Conservation (phyloP, 2,888 invertebrate species). For the Melangyna quadrimaculata region DNA sequence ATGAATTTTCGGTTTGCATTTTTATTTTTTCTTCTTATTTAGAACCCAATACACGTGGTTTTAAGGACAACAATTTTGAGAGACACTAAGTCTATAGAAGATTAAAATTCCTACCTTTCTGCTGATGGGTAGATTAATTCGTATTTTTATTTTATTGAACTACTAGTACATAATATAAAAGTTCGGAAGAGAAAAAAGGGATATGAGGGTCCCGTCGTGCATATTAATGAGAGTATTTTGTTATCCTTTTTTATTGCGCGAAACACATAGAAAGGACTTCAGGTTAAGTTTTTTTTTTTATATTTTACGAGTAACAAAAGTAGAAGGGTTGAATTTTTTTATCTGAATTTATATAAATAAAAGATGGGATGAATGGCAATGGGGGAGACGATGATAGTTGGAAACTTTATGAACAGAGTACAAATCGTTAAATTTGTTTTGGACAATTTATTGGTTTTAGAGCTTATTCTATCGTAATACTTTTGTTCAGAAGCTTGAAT, state of each 20-base stretch:
- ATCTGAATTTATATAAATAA: not conserved
- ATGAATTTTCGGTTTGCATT: not conserved
- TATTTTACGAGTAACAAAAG: not conserved
- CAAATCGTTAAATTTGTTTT: not conserved
- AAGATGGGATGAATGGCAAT: not conserved
- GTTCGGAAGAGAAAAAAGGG: not conserved
- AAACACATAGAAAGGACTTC: not conserved
- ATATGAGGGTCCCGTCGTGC: not conserved
- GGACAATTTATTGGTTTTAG: not conserved
- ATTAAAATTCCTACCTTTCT: conserved; percentile 12
- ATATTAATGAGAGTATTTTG: conserved; percentile 24
- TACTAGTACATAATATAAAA: conserved; percentile 1
- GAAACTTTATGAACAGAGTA: not conserved
- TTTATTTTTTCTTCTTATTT: not conserved
- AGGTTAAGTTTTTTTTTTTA: not conserved
- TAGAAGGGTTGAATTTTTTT: conserved; percentile 2
- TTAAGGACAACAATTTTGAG: conserved; percentile 6
- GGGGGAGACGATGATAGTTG: not conserved
- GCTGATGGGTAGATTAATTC: conserved; percentile 13
- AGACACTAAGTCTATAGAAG: conserved; percentile 31
- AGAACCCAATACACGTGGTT: conserved; percentile 20
- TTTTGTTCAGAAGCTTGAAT: not conserved
- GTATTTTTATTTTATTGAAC: conserved; percentile 35
- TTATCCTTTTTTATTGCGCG: conserved; percentile 25
- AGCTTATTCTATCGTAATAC: not conserved